phyloP scores from a whole-genome alignment of 2,888 invertebrate species.

The Drosophila melanosoma region DNA sequence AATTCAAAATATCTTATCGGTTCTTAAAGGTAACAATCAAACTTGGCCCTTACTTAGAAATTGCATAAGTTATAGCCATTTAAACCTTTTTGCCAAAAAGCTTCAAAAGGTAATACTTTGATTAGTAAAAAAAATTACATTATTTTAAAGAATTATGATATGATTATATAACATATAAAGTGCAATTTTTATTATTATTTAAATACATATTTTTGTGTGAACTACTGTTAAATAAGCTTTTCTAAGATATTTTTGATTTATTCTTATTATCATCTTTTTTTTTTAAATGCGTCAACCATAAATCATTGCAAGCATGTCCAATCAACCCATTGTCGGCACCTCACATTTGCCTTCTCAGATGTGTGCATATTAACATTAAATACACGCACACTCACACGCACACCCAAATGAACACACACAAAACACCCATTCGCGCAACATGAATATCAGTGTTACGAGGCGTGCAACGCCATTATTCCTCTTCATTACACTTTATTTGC shows the following conservation, averaged over 20 bases:
- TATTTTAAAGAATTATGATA: not conserved
- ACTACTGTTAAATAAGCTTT: not conserved
- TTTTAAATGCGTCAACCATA: conserved; percentile 8
- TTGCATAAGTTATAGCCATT: no score
- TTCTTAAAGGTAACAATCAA: no score
- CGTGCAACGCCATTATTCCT: conserved; percentile 13
- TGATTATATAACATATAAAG: not conserved
- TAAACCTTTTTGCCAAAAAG: no score
- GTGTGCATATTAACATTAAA: conserved; percentile 42
- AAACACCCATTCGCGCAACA: not conserved
- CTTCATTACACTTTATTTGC: conserved; percentile 62
- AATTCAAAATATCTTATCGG: not conserved
- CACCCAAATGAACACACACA: not conserved
- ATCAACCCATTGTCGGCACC: conserved; percentile 59
- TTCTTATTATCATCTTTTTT: not conserved
- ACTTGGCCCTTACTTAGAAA: no score
- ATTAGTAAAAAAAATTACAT: not conserved
- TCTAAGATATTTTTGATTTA: not conserved
- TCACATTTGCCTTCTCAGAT: conserved; percentile 38
- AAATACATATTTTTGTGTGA: not conserved
- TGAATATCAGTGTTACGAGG: conserved; percentile 6
- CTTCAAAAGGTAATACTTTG: not conserved
- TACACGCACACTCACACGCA: conserved; percentile 4
- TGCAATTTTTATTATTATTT: not conserved
- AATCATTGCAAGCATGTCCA: conserved; percentile 49